These are phyloP conservation scores for Pogonus chalceus DNA, from an alignment of 1,140 invertebrate genomes.

Conservation along the genomic window DNA sequence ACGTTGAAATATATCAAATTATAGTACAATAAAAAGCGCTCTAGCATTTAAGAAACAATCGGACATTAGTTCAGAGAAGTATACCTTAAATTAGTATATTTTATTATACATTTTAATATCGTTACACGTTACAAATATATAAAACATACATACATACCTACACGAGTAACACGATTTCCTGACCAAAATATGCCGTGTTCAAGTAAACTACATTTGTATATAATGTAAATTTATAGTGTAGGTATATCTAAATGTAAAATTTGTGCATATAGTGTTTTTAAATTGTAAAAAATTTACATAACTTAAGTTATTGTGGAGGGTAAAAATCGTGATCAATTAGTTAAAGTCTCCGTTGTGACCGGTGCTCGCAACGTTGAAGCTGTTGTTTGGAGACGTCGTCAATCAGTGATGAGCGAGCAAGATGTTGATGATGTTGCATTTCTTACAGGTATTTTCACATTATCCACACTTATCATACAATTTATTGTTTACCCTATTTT, in stretches of 20 bases:
- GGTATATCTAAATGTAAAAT: no score
- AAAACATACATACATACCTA: background rate
- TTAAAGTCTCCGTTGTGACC: conserved; percentile 35
- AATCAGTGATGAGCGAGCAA: conserved; percentile 62
- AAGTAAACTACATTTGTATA: background rate
- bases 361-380: conserved; percentile 33
- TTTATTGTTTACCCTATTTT: no score
- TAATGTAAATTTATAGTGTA: conserved; percentile 4
- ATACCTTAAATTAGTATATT: background rate
- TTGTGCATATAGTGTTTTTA: background rate
- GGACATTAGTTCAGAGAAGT: conserved; percentile 1
- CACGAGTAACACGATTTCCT: no score
- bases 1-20: conserved; percentile 1
- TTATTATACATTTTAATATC: background rate
- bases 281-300: background rate
- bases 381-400: conserved; percentile 35
- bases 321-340: conserved; percentile 28
- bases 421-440: conserved; percentile 89
- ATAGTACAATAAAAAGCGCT: conserved; percentile 4
- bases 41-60: background rate
- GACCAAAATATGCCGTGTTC: conserved; percentile 6
- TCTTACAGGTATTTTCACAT: conserved; percentile 82
- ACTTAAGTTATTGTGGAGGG: conserved; percentile 22
- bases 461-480: no score
- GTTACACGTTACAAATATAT: background rate